Evolutionary conservation across 1,140 invertebrate species (phyloP).

Genomic region (Atta texana): DNA sequence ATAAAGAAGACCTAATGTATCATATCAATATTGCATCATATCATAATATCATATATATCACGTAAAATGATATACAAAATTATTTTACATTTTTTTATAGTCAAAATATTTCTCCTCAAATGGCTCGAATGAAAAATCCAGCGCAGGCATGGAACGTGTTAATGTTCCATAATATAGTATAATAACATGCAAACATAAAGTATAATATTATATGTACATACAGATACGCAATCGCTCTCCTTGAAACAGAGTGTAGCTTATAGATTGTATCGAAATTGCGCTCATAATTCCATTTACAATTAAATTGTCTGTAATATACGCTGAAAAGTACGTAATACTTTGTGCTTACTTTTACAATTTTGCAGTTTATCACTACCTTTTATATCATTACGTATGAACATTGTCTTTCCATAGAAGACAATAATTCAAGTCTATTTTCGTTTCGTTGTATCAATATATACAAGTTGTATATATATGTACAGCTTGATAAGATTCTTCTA

Average conservation of each 20-base stretch:
- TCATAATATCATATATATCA: background rate
- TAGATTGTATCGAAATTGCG: background rate
- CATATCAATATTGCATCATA: too few relatives aligned
- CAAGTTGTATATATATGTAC: background rate
- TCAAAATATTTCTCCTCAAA: too few relatives aligned
- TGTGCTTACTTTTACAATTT: background rate
- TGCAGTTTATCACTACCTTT: background rate
- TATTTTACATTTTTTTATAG: too few relatives aligned
- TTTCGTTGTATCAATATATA: conserved; percentile 36
- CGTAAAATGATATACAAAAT: too few relatives aligned
- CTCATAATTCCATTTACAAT: background rate
- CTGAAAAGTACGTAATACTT: background rate
- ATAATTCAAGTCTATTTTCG: background rate
- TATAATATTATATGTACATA: background rate
- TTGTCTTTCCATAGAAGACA: background rate
- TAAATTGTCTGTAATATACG: conserved; percentile 28
- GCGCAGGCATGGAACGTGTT: background rate
- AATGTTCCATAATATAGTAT: conserved; percentile 12
- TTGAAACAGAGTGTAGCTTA: background rate
- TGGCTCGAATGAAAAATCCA: too few relatives aligned
- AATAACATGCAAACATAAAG: background rate
- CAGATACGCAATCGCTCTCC: background rate
- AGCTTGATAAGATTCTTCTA: background rate
- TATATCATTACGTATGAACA: background rate
- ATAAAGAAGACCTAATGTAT: too few relatives aligned